Conservation (phyloP, 2,888 invertebrate genomes). For the Craniophora ligustri region DNA sequence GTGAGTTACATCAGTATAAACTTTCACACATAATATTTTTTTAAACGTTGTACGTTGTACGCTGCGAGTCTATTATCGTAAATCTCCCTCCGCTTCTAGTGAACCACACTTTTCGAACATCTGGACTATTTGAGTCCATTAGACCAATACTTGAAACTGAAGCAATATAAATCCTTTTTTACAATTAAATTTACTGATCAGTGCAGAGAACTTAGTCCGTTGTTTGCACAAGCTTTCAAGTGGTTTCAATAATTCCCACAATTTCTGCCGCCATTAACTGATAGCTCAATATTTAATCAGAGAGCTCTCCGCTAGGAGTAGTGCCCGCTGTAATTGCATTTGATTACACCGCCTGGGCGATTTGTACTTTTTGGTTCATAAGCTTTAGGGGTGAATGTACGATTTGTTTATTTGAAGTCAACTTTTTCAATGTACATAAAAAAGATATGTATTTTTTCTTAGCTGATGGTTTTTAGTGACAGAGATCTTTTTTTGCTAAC, state of each 20-base stretch:
- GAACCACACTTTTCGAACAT: too few relatives aligned
- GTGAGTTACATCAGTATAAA: too few relatives aligned
- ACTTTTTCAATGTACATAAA: not conserved
- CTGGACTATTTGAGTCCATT: too few relatives aligned
- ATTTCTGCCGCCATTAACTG: constrained; percentile 62
- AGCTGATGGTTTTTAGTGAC: too few relatives aligned
- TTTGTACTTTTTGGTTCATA: constrained; percentile 10
- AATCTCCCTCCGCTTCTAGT: too few relatives aligned
- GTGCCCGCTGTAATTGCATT: constrained; percentile 37
- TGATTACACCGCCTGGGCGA: constrained; percentile 17
- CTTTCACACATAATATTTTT: too few relatives aligned
- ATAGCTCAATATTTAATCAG: constrained; percentile 70
- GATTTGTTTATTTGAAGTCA: not conserved
- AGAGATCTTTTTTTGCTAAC: too few relatives aligned
- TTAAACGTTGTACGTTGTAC: too few relatives aligned
- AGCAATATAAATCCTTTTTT: too few relatives aligned
- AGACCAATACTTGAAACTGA: too few relatives aligned
- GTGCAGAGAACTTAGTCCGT: constrained; percentile 2
- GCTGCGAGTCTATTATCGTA: too few relatives aligned
- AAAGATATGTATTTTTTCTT: not conserved
- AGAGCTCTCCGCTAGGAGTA: constrained; percentile 47
- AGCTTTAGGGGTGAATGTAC: constrained; percentile 2
- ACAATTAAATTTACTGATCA: constrained; percentile 13
- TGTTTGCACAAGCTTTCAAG: constrained; percentile 51
- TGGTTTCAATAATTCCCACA: constrained; percentile 66